Percentiles rank a stretch among this genome's conserved stretches.
Conservation (phyloP, 1,140 invertebrate species). For the Drusus annulatus region DNA sequence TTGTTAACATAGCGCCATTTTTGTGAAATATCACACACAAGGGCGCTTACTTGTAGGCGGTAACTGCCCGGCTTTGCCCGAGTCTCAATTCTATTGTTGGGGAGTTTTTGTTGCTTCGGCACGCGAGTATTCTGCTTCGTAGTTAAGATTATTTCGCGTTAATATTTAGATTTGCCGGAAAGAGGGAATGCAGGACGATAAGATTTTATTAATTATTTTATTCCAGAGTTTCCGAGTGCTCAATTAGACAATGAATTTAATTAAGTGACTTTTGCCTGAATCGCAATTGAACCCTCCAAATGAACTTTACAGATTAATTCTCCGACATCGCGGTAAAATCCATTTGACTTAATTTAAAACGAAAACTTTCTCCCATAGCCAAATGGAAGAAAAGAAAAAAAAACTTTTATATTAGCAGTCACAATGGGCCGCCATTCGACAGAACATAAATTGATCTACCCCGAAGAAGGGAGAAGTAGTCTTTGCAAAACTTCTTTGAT, state of each 20-base stretch:
- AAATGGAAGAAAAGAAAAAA: constrained; percentile 45
- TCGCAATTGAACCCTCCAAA: constrained; percentile 17
- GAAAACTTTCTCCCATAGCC: constrained; percentile 47
- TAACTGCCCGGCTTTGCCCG: too few relatives aligned
- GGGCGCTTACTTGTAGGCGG: too few relatives aligned
- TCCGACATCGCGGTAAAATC: constrained; percentile 38
- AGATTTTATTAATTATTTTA: too few relatives aligned
- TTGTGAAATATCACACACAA: too few relatives aligned
- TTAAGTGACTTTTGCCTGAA: constrained; percentile 18
- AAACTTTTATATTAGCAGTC: constrained; percentile 59
- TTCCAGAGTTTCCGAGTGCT: too few relatives aligned
- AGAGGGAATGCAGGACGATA: too few relatives aligned
- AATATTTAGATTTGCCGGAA: too few relatives aligned
- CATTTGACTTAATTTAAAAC: constrained; percentile 55
- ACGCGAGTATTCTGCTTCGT: too few relatives aligned
- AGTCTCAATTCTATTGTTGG: too few relatives aligned
- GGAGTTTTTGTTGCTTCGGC: too few relatives aligned
- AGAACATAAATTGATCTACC: constrained; percentile 57
- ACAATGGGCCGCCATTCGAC: constrained; percentile 51
- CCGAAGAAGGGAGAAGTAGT: constrained; percentile 35
- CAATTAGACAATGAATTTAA: constrained; percentile 18
- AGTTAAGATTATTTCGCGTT: too few relatives aligned
- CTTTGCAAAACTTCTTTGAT: constrained; percentile 54
- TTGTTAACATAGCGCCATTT: too few relatives aligned
- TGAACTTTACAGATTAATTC: constrained; percentile 39